These are phyloP conservation scores for Aricia agestis DNA, from an alignment of 1,140 invertebrate species.

Conservation along the genomic window DNA sequence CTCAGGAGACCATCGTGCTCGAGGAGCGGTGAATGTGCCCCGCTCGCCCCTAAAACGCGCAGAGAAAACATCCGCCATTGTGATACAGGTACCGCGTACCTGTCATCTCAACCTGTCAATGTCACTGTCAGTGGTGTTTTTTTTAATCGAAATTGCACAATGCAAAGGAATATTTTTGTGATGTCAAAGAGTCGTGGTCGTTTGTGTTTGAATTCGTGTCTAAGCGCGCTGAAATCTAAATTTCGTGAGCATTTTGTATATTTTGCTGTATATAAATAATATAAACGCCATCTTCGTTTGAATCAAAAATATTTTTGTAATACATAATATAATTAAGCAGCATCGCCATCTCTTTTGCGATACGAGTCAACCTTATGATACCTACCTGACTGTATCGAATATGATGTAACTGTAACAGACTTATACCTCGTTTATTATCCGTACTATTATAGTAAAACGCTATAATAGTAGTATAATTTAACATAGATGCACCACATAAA, in stretches of 20 bases:
- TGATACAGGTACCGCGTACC: slow-evolving; percentile 6
- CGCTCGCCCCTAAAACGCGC: background rate
- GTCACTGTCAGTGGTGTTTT: background rate
- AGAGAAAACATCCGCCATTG: background rate
- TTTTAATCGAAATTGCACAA: background rate
- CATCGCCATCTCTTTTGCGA: background rate
- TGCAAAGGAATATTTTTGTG: background rate
- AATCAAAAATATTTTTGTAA: slow-evolving; percentile 6
- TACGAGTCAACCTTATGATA: background rate
- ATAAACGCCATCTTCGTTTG: slow-evolving; percentile 6
- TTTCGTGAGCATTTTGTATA: background rate
- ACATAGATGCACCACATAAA: background rate
- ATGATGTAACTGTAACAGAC: background rate
- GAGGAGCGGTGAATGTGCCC: slow-evolving; percentile 85
- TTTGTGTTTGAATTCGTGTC: background rate
- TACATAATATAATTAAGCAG: background rate
- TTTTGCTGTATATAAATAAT: slow-evolving; percentile 15
- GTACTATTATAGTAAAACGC: too few species aligned
- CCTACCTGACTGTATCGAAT: background rate
- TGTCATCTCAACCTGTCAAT: slow-evolving; percentile 5
- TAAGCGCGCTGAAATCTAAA: background rate
- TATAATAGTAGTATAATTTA: background rate
- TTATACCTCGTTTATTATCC: background rate
- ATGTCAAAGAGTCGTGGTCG: background rate
- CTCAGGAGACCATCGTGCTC: slow-evolving; percentile 94